A percentile compares a stretch with the other conserved stretches of the same genome.
Conservation (phyloP, 2,888 invertebrate species). For the Crepidodera aurea region DNA sequence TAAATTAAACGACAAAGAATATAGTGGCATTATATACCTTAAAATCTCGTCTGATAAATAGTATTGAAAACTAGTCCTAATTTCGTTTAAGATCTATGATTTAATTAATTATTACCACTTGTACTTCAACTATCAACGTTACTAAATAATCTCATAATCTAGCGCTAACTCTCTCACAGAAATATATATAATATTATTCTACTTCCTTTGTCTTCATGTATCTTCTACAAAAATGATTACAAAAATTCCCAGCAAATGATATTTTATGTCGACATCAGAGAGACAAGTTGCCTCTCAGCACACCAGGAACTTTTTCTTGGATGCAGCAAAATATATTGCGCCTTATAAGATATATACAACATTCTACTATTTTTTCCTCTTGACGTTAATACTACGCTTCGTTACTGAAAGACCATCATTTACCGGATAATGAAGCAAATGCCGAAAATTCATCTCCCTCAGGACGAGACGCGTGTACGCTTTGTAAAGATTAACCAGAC, state of each 20-base stretch:
- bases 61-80: too few species aligned
- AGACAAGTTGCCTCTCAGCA: neutral
- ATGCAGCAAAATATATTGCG: slow-evolving; percentile 6
- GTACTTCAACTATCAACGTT: too few species aligned
- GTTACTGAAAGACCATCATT: slow-evolving; percentile 29
- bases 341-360: neutral
- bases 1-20: too few species aligned
- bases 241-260: neutral
- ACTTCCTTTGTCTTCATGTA: neutral
- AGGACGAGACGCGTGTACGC: slow-evolving; percentile 51
- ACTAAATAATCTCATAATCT: too few species aligned
- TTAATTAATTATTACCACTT: too few species aligned
- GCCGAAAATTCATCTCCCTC: slow-evolving; percentile 57
- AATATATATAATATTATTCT: neutral
- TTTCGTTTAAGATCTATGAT: too few species aligned
- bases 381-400: slow-evolving; percentile 27
- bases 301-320: neutral
- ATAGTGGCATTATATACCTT: too few species aligned
- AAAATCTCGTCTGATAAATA: too few species aligned
- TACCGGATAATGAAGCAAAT: slow-evolving; percentile 36
- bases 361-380: slow-evolving; percentile 19
- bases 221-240: neutral
- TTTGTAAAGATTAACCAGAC: slow-evolving; percentile 59
- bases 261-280: neutral
- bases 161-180: too few species aligned